Base-by-base conservation (phyloP, 2,888 invertebrate genomes). In the Parelbella ahira region DNA sequence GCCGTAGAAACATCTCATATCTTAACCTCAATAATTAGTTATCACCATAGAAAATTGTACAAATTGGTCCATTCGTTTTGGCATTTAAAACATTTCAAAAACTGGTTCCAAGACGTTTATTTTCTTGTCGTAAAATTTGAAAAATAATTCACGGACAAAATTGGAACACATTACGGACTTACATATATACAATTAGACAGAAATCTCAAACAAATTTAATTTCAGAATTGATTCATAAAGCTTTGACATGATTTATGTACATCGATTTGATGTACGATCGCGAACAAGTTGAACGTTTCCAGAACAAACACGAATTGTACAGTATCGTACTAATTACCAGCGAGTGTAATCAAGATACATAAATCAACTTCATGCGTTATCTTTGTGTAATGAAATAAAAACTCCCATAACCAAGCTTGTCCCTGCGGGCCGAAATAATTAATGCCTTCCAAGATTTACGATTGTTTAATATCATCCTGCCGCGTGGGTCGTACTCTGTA, bases 371-470 rank as follows among this genome's bases (percentile, higher is more conserved):
- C 58, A 62, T 57, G 49, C 54, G 53, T 64, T 77, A 80, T 80
- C 78, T 63, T 50, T 50, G 60, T 59, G 63, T 80, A 81, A 79
- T 81, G 76, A 77, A 82, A 81, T 82, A 77, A 81, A 77, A 77
- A 54, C 58, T n/a, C 61, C 56, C 50, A 45, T 50, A 53, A 36
- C 48, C 13, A 34, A 53, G 51, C 68, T 49, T 58, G 60, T 51
- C 58, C 63, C 59, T 58, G 57, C 56, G 48, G 54, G 63, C 62
- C 68, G 57, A 61, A 72, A 75, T 78, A 80, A 82, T 82, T 76
- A 72, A 76, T 72, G 67, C 63, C 56, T 57, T 50, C n/a, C 56
- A 44, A 69, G 76, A 83, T 84, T 76, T 82, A 84, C 71, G 63
- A 58, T 58, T 72, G 73, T 72, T 81, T 83, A 83, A 83, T 81